Percentiles rank a stretch among this genome's conserved stretches.
Conservation (phyloP, 2,888 invertebrate genomes). For the Oxycera nigricornis region DNA sequence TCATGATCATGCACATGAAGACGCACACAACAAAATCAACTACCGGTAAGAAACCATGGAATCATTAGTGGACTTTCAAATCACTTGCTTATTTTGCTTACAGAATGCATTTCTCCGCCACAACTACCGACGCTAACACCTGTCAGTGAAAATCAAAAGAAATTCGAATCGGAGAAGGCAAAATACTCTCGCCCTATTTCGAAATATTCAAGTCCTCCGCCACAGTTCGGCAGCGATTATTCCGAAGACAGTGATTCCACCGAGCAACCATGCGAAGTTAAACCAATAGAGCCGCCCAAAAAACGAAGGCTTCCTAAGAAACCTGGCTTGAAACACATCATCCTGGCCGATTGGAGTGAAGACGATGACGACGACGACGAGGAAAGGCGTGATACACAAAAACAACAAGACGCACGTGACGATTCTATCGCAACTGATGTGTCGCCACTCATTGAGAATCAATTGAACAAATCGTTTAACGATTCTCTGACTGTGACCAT, state of each 20-base stretch:
- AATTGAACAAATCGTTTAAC: not conserved
- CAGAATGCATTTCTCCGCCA: too few species aligned
- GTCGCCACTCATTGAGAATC: not conserved
- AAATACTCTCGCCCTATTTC: too few species aligned
- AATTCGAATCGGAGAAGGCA: too few species aligned
- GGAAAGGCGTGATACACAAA: not conserved
- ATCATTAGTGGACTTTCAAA: too few species aligned
- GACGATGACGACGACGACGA: conserved; percentile 62
- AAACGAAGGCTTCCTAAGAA: conserved; percentile 41
- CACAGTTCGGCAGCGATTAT: too few species aligned
- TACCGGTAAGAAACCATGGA: too few species aligned
- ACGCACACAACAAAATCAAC: conserved; percentile 64
- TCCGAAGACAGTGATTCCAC: not conserved
- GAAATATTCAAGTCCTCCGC: too few species aligned
- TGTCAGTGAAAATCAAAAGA: too few species aligned
- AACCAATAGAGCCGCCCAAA: conserved; percentile 55
- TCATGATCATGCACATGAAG: conserved; percentile 76
- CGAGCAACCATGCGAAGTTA: not conserved
- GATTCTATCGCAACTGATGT: not conserved
- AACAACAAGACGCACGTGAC: not conserved
- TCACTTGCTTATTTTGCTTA: too few species aligned
- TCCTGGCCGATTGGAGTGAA: conserved; percentile 82
- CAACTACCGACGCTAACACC: too few species aligned
- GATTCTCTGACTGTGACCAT: not conserved
- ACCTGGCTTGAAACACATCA: conserved; percentile 57